Base-by-base conservation (phyloP, 2,113 vertebrate species). In the Indicator maculatus region DNA sequence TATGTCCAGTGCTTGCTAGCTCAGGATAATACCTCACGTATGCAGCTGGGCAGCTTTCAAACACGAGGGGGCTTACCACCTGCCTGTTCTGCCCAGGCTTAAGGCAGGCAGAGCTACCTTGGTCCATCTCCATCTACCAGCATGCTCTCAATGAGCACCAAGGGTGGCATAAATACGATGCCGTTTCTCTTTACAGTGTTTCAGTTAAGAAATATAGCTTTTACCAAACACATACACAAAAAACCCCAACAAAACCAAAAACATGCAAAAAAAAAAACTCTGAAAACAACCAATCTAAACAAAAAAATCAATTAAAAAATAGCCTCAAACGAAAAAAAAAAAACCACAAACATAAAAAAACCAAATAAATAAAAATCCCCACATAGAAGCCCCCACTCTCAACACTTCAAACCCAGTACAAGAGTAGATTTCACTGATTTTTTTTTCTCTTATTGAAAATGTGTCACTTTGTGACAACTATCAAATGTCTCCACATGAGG, bases 251-350 rank as follows among this genome's bases (percentile, higher is more conserved):
- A 4, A 56, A 85, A 63, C n/a, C 41, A 44, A 14, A 31, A 6
- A 5, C 0, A 33, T 19, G 12, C 19, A 0, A 6, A 19, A 11
- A 10, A 26, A 20, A 33, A 14, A 0, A 5, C 36, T 36, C 36
- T 36, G 36, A 52, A 38, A 39, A 23, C 9, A 23, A 24, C 45
- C 36, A 36, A 36, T 36, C 36, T 36, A 47, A 9, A 47, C 18
- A 20, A 47, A 47, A 47, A 47, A 47, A 36, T 36, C 8, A 19
- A 44, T 16, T 44, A 44, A 44, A 44, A 44, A 13, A 44, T 16
- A 47, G 4, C 45, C 44, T 16, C 16, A 16, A 45, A 45, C 41
- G 6, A 47, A 47, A 19, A 7, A 47, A 19, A 47, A 19, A 50
- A 50, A 23, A 10, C 20, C 10, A 21, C 47, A 50, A 50, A 21